A percentile compares a stretch with the other conserved stretches of the same genome.
These are phyloP conservation scores for Aplysia californica DNA, from an alignment of 1,140 invertebrate genomes.

Conservation along the genomic window DNA sequence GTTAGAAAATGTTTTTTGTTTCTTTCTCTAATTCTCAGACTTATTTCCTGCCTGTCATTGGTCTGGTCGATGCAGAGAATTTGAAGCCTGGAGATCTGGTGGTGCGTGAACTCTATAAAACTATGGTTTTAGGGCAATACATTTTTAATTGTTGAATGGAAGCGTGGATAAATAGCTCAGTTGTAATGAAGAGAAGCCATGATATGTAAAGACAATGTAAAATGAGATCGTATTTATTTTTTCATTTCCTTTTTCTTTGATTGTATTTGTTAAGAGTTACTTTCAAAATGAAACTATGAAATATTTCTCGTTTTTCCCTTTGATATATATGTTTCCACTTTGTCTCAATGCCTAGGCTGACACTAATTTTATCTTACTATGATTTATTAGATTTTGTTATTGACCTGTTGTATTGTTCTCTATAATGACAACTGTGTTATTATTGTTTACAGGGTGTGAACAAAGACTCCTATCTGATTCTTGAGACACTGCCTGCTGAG, in stretches of 20 bases:
- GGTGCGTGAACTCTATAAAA: slow-evolving; percentile 47
- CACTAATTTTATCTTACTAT: background rate
- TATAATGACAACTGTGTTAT: no score
- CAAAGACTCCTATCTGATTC: slow-evolving; percentile 98
- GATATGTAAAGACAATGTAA: no score
- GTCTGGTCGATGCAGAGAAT: slow-evolving; percentile 96
- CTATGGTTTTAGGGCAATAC: background rate
- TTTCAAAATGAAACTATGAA: no score
- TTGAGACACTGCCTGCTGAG: slow-evolving; percentile 97
- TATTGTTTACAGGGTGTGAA: slow-evolving; percentile 90
- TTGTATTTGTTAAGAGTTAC: no score
- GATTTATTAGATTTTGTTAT: background rate
- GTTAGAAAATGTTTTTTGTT: no score
- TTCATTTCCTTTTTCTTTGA: no score
- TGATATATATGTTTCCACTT: no score
- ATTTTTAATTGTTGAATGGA: no score
- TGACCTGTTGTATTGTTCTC: background rate
- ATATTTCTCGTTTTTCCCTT: background rate
- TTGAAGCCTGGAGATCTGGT: slow-evolving; percentile 98
- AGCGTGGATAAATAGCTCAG: no score
- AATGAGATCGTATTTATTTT: background rate
- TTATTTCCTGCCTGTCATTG: slow-evolving; percentile 99
- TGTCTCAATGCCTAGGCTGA: background rate
- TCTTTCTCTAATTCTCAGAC: no score
- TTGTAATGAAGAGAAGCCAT: no score